Conservation (phyloP, 2,888 invertebrate genomes). For the Caenorhabditis wallacei region DNA sequence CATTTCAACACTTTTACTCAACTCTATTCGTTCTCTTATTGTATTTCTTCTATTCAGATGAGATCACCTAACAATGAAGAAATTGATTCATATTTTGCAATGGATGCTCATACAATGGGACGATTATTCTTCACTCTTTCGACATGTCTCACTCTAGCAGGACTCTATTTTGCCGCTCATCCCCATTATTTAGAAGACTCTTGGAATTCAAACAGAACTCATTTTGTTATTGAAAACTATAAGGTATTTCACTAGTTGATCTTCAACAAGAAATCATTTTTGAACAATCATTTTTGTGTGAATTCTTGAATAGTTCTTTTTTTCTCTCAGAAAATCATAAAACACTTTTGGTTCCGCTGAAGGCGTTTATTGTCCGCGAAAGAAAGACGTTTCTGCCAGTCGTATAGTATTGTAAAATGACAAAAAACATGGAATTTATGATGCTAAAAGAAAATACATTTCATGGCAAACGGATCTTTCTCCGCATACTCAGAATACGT, state of each 20-base stretch:
- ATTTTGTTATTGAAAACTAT: slow-evolving; percentile 42
- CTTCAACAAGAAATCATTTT: too few species aligned
- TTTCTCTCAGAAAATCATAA: not conserved
- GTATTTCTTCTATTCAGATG: not conserved
- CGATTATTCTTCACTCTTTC: slow-evolving; percentile 45
- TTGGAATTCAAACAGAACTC: slow-evolving; percentile 40
- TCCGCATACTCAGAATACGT: too few species aligned
- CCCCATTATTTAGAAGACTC: slow-evolving; percentile 53
- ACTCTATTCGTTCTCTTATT: not conserved
- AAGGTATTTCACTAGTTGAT: slow-evolving; percentile 52
- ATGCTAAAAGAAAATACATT: slow-evolving; percentile 3
- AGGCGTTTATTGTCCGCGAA: slow-evolving; percentile 22
- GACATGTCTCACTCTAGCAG: slow-evolving; percentile 46
- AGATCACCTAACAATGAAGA: slow-evolving; percentile 44
- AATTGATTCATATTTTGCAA: slow-evolving; percentile 42
- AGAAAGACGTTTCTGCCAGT: slow-evolving; percentile 23
- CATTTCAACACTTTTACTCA: slow-evolving; percentile 10
- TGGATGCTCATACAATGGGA: slow-evolving; percentile 49
- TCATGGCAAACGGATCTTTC: too few species aligned
- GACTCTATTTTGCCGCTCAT: slow-evolving; percentile 57
- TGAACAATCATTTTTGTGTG: not conserved
- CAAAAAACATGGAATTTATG: slow-evolving; percentile 26
- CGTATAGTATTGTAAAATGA: not conserved
- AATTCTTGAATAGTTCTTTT: not conserved
- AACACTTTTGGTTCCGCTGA: not conserved